Evolutionary conservation across 2,113 vertebrate genomes (phyloP).

Genomic region (Chunga burmeisteri): DNA sequence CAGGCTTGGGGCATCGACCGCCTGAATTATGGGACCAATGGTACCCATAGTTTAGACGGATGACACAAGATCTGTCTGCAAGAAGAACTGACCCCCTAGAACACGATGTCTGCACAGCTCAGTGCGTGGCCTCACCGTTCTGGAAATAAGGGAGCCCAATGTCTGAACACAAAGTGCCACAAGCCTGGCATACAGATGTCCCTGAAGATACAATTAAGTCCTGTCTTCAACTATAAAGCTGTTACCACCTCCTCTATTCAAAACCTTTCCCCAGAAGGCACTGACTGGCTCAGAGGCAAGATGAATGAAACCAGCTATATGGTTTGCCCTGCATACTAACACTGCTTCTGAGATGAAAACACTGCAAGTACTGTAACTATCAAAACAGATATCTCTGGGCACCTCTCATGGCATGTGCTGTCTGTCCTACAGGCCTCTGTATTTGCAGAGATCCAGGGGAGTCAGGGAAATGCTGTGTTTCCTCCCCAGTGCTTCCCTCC

Average conservation of each 20-base stretch:
- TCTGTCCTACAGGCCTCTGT: not conserved
- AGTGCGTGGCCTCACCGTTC: not conserved
- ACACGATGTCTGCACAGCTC: not conserved
- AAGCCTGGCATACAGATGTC: not conserved
- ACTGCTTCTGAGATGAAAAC: not conserved
- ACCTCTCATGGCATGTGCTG: not conserved
- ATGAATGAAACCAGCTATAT: not conserved
- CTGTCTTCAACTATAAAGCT: not conserved
- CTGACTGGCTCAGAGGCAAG: not conserved
- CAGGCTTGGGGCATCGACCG: not conserved
- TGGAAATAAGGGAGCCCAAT: not conserved
- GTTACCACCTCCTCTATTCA: not conserved
- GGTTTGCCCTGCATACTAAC: not conserved
- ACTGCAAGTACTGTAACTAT: not conserved
- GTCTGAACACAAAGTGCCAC: not conserved
- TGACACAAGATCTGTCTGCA: not conserved
- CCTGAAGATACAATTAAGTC: not conserved
- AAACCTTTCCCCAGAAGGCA: not conserved
- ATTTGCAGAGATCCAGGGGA: not conserved
- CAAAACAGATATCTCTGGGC: not conserved
- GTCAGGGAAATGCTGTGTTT: not conserved
- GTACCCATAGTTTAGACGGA: not conserved
- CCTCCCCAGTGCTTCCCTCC: not conserved
- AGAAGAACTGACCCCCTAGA: not conserved
- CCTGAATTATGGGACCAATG: not conserved